phyloP scores from a whole-genome alignment of 35 echinoderm and acorn worm genomes.

The Heliocidaris tuberculata region DNA sequence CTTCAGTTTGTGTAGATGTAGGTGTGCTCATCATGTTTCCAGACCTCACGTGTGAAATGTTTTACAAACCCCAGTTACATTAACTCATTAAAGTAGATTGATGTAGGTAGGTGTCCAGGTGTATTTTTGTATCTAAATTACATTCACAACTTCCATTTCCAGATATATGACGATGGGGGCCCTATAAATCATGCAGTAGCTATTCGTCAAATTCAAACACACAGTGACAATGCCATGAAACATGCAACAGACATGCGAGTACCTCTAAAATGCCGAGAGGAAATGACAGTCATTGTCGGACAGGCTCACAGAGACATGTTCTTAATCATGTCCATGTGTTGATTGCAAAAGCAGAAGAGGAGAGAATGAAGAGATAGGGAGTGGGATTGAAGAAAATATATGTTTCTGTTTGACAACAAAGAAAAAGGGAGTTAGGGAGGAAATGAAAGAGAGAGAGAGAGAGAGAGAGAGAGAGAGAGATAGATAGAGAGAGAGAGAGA shows the following conservation, averaged over 20 bases:
- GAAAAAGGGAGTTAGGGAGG: background rate
- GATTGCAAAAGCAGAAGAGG: background rate
- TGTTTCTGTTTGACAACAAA: background rate
- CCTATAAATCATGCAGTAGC: background rate
- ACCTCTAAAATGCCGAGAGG: slow-evolving; percentile 21
- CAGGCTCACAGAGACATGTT: background rate
- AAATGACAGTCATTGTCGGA: background rate
- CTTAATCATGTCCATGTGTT: slow-evolving; percentile 26
- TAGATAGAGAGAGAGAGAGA: background rate
- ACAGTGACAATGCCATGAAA: background rate
- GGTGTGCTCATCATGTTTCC: background rate
- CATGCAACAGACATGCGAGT: background rate
- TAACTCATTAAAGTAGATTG: background rate
- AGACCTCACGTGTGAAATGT: background rate
- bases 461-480: background rate
- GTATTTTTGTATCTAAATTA: background rate
- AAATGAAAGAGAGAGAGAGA: background rate
- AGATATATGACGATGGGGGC: background rate
- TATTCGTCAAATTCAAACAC: background rate
- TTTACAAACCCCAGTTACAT: background rate
- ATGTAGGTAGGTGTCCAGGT: background rate
- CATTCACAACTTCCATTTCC: background rate
- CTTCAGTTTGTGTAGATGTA: background rate
- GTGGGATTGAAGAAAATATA: background rate
- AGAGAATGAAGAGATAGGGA: background rate